Evolutionary conservation across 2,888 invertebrate genomes (phyloP), one percentile per base, ranked within the genome.

Genomic region (Apotomis betuletana): DNA sequence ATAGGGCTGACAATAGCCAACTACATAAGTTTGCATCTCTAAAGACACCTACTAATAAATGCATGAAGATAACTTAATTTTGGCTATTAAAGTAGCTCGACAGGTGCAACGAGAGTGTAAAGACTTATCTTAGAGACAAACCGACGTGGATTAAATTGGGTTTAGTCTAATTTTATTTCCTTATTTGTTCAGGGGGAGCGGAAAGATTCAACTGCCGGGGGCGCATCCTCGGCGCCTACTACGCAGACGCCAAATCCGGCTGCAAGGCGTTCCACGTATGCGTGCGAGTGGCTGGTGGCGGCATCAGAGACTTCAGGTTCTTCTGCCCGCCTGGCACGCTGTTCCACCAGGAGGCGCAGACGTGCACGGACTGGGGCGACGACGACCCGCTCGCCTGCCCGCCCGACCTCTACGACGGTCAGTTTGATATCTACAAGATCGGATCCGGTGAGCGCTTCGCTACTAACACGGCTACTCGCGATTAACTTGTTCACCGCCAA

Each of bases 221-320:
- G 78, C 97, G 97, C 87, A 97, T 97, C 83, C 94, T 97, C 69
- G 97, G 97, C 75, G 97, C 97, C 57, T 97, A 97, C 89, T 97
- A 97, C 87, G 97, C 97, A 52, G 97, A 97, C 90, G 95, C 96
- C 3, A 97, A 97, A 86, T 96, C 97, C 46, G 96, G 96, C 85
- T 97, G 97, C 89, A 97, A 97, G 86, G 97, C 97, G 92, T 97
- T 97, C 90, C 97, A 97, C 86, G 96, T 97, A 74, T 98, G 98
- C 87, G 97, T 97, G 76, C 96, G 96, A 83, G 96, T 97, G 55
- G 96, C 97, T 52, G 97, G 97, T 77, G 95, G 96, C 62, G 96
- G 96, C 81, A 94, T 96, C 74, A 95, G 96, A 87, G 96, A 97
- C 91, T 97, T 96, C 94, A 95, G 97, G 83, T 98, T 98, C 93